Base-by-base conservation (phyloP, 2,888 invertebrate genomes). In the Sphaerophoria taeniata region DNA sequence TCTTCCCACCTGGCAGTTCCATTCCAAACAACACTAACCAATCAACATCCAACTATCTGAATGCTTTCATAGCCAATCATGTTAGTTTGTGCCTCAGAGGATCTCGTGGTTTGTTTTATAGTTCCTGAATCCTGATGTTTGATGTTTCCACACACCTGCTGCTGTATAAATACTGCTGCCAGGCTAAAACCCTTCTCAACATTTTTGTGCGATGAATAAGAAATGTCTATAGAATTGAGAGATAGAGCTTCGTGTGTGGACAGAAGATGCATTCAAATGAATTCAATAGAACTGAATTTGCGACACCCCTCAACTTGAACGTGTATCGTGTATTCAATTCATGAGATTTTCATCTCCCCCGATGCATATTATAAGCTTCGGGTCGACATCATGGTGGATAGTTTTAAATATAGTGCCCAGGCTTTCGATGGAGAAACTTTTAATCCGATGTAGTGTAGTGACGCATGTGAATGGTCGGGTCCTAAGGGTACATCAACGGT, bases 211-310 rank as follows among this genome's bases (percentile, higher is more conserved):
- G 16, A 72, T 80, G 73, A 85, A 85, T 85, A 81, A 85, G 76
- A 85, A 58, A 81, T 77, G 70, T 67, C 3, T 43, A 56, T 3
- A n/a, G 34, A 31, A 63, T 63, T 47, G 60, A 61, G 24, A 2
- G 24, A 24, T 24, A 24, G 45, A 76, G 71, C 16, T 80, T 45
- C 69, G 9, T 43, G 43, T 70, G 76, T 72, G 81, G 81, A 77
- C 76, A 81, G 81, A 63, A 69, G 73, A 65, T 81, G 85, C 72
- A 85, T 85, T 85, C 76, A 85, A 81, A 80, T 76, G 61, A 70
- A 80, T 77, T 85, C 73, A 85, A 85, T 81, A 70, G 76, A 76
- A 81, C 81, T 77, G 73, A 81, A 85, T 85, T 85, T 85, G 76
- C 55, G 73, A 77, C 85, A 84, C 85, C 81, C 76, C 65, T 49